Evolutionary conservation across 2,113 vertebrate species (phyloP).

Genomic region (Poecile atricapillus): DNA sequence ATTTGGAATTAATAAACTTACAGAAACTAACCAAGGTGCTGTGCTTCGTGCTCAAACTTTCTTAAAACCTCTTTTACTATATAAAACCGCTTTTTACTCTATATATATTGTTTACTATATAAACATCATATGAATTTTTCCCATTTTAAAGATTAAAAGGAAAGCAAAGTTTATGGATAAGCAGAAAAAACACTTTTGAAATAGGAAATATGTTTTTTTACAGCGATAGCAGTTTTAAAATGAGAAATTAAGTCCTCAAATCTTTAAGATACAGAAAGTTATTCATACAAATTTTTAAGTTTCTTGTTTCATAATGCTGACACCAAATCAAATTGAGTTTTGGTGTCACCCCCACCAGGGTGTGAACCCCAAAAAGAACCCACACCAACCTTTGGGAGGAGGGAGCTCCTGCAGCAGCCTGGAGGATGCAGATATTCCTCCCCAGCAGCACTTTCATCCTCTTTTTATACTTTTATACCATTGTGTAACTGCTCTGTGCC

Average conservation of each 20-base stretch:
- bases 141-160: background rate
- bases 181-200: background rate
- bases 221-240: background rate
- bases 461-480: background rate
- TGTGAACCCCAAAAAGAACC: background rate
- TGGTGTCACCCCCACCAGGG: background rate
- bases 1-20: background rate
- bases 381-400: background rate
- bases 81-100: background rate
- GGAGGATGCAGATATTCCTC: background rate
- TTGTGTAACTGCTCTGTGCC: constrained; percentile 64
- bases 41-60: background rate
- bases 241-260: background rate
- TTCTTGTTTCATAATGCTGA: background rate
- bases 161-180: background rate
- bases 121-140: background rate
- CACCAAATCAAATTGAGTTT: background rate
- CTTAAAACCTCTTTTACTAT: background rate
- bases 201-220: background rate
- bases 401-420: background rate
- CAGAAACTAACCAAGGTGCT: background rate
- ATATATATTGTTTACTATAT: background rate
- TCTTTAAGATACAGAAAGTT: background rate
- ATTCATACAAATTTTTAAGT: background rate
- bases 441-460: constrained; percentile 56